Evolutionary conservation across 37 sponge, comb jelly and placozoan species (phyloP).

Genomic region (Spongilla lacustris): DNA sequence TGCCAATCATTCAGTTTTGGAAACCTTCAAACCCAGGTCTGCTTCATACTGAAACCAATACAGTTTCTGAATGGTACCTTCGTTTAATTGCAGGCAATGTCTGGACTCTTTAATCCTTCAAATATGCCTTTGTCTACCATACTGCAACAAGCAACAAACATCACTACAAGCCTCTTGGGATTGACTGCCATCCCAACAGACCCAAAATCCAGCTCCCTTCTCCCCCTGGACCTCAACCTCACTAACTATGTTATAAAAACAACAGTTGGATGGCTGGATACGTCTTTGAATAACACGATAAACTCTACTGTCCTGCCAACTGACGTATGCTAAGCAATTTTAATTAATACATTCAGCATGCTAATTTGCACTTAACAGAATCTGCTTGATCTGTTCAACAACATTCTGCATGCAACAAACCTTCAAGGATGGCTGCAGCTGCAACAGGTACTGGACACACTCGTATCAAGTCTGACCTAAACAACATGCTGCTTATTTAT

Average conservation of each 20-base stretch:
- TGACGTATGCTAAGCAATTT: not conserved
- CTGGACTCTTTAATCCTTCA: not conserved
- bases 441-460: conserved; percentile 13
- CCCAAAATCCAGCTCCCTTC: conserved; percentile 8
- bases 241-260: conserved; percentile 27
- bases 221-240: conserved; percentile 38
- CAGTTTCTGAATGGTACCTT: not conserved
- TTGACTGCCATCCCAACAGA: not conserved
- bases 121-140: not conserved
- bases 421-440: conserved; percentile 43
- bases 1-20: not conserved
- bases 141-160: not conserved
- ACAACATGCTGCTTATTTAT: not conserved
- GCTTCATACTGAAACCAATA: not conserved
- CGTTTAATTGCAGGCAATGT: not conserved
- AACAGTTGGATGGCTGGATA: conserved; percentile 5
- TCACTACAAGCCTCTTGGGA: not conserved
- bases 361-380: not conserved
- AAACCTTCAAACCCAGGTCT: not conserved
- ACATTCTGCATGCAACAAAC: conserved; percentile 32
- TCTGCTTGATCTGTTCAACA: conserved; percentile 30
- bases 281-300: not conserved
- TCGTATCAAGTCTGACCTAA: not conserved
- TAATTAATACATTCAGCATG: not conserved
- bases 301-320: not conserved